phyloP scores from a whole-genome alignment of 2,888 invertebrate genomes.

The Smittia aterrima region DNA sequence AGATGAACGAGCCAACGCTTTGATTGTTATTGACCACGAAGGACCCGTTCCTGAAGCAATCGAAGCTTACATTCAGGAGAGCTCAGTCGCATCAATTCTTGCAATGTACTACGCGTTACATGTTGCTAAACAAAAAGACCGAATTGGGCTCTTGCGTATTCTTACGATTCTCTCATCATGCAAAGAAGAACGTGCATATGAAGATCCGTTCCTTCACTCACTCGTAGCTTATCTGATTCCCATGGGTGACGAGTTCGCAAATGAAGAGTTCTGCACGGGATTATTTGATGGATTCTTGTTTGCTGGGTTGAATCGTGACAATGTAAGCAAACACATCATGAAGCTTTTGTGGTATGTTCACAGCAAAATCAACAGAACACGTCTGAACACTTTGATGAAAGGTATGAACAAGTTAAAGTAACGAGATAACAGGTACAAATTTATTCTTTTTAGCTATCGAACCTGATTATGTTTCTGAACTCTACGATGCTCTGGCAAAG shows the following conservation, averaged over 20 bases:
- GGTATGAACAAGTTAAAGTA: slow-evolving; percentile 46
- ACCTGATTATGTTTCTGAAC: slow-evolving; percentile 25
- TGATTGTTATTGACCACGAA: slow-evolving; percentile 90
- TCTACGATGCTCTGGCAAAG: slow-evolving; percentile 19
- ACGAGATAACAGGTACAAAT: slow-evolving; percentile 54
- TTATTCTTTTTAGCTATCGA: slow-evolving; percentile 20
- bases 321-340: slow-evolving; percentile 86
- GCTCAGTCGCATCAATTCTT: slow-evolving; percentile 85
- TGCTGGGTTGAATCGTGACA: slow-evolving; percentile 83
- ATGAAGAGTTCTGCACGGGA: slow-evolving; percentile 92
- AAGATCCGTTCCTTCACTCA: slow-evolving; percentile 93
- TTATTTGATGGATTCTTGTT: slow-evolving; percentile 95
- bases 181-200: slow-evolving; percentile 88
- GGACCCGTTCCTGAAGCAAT: slow-evolving; percentile 92
- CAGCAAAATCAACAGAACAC: slow-evolving; percentile 70
- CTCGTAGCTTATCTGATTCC: slow-evolving; percentile 76
- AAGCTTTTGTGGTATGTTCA: slow-evolving; percentile 89
- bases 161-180: slow-evolving; percentile 88
- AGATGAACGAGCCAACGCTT: slow-evolving; percentile 89
- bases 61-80: slow-evolving; percentile 87
- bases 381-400: slow-evolving; percentile 75
- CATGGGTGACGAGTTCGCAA: slow-evolving; percentile 87
- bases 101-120: slow-evolving; percentile 95
- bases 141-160: slow-evolving; percentile 77
- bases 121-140: slow-evolving; percentile 77